phyloP scores from a whole-genome alignment of 2,113 vertebrate species.

The Abramis brama region DNA sequence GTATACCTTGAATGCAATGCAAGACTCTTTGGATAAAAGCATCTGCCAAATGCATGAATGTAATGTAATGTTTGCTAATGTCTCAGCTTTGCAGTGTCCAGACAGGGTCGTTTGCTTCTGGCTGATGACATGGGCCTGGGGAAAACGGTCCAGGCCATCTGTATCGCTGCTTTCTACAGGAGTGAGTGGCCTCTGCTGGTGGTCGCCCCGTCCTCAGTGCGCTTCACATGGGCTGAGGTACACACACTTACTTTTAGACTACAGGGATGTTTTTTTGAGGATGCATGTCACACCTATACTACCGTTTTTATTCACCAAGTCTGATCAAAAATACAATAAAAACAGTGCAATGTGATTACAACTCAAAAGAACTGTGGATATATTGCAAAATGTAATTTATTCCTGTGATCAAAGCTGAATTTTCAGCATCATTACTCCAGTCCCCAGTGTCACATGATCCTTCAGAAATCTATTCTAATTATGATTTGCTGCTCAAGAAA shows the following conservation, averaged over 20 bases:
- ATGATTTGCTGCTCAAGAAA: not conserved
- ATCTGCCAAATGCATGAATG: not conserved
- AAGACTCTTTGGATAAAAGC: not conserved
- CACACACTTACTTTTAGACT: not conserved
- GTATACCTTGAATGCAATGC: not conserved
- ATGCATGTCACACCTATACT: not conserved
- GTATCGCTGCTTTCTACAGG: slow-evolving; percentile 90
- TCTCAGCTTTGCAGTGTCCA: slow-evolving; percentile 86
- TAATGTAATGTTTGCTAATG: not conserved
- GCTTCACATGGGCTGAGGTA: slow-evolving; percentile 98
- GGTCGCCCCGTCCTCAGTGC: slow-evolving; percentile 90
- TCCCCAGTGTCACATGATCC: not conserved
- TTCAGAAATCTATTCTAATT: not conserved
- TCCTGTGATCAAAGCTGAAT: not conserved
- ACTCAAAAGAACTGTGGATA: not conserved
- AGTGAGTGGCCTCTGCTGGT: slow-evolving; percentile 94
- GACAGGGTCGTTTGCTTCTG: slow-evolving; percentile 89
- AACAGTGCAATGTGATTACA: not conserved
- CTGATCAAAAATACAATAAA: not conserved
- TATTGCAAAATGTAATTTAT: not conserved
- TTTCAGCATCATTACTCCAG: not conserved
- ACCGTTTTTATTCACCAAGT: not conserved
- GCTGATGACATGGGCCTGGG: slow-evolving; percentile 98
- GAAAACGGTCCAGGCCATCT: slow-evolving; percentile 97
- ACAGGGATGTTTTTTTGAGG: not conserved